These are phyloP conservation scores for Catocala fraxini DNA, from an alignment of 2,888 invertebrate genomes.

Conservation along the genomic window DNA sequence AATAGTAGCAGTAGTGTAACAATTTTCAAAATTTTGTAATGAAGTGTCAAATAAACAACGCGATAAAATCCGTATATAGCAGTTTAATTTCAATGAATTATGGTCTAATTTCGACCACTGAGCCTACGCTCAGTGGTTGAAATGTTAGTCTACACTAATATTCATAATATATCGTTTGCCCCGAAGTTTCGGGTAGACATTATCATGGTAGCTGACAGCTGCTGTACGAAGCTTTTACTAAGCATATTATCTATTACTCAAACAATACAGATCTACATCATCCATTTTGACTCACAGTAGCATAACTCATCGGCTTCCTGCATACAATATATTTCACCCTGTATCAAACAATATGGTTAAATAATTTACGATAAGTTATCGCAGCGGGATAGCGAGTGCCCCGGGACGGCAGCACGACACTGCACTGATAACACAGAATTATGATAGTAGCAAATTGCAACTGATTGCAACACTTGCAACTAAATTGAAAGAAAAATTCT, in stretches of 20 bases:
- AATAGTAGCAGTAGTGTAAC: no score
- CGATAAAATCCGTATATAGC: no score
- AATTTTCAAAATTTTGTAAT: no score
- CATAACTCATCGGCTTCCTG: constrained; percentile 1
- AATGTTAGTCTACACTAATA: no score
- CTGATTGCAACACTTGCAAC: constrained; percentile 23
- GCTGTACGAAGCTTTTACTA: background rate
- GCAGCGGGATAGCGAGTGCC: constrained; percentile 34
- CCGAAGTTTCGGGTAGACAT: no score
- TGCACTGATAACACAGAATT: constrained; percentile 37
- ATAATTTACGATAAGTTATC: constrained; percentile 46
- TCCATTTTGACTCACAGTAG: constrained; percentile 7
- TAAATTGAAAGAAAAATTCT: no score
- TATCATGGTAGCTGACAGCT: no score
- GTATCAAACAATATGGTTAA: constrained; percentile 8
- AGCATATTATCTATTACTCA: background rate
- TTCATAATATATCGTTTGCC: no score
- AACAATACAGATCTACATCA: background rate
- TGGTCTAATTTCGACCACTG: no score
- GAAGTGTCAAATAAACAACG: no score
- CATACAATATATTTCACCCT: background rate
- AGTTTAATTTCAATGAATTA: no score
- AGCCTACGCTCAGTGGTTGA: no score
- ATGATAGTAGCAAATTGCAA: constrained; percentile 33
- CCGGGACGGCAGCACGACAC: constrained; percentile 40